phyloP scores from a whole-genome alignment of 2,888 invertebrate genomes.

The Nephrotoma flavescens region DNA sequence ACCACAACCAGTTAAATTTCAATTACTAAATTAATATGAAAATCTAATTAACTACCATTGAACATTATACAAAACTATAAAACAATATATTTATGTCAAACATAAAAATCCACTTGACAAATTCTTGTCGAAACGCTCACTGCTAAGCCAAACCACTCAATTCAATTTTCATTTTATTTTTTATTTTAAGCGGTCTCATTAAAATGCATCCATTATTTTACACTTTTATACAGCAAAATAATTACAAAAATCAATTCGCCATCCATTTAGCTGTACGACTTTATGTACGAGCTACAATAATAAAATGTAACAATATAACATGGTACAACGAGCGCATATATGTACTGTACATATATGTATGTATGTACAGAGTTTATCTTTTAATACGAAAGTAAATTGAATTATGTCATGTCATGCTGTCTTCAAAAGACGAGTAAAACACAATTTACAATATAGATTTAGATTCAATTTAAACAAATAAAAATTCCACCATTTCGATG shows the following conservation, averaged over 20 bases:
- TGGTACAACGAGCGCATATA: not conserved
- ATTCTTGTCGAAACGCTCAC: not conserved
- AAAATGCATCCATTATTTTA: not conserved
- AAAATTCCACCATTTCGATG: not conserved
- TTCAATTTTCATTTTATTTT: not conserved
- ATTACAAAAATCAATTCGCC: not conserved
- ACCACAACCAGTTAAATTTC: no score
- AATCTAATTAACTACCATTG: no score
- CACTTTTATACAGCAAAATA: not conserved
- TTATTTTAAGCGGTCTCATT: not conserved
- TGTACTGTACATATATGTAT: not conserved
- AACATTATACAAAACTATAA: not conserved
- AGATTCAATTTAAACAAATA: not conserved
- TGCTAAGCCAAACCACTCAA: not conserved
- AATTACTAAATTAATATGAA: no score
- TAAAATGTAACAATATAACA: not conserved
- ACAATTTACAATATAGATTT: not conserved
- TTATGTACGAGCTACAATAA: not conserved
- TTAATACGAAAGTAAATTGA: not conserved
- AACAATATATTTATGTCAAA: not conserved
- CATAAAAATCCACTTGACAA: not conserved
- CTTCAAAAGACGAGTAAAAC: not conserved
- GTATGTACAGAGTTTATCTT: not conserved
- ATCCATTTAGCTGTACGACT: not conserved
- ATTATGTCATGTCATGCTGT: not conserved